A percentile compares a stretch with the other conserved stretches of the same genome.
These are phyloP conservation scores for Plectrocnemia conspersa DNA, from an alignment of 1,140 invertebrate genomes.

Conservation along the genomic window DNA sequence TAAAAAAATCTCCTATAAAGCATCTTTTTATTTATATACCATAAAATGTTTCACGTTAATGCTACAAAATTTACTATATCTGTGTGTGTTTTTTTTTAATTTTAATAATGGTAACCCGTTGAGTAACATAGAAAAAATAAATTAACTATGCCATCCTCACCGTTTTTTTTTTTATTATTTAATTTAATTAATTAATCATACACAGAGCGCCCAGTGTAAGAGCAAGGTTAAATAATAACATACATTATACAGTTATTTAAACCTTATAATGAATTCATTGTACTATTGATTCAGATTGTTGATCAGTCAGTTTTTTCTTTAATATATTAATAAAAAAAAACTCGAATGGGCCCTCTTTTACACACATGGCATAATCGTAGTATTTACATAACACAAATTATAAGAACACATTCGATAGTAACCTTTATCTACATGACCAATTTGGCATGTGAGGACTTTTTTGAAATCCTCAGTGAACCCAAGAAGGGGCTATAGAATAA, in stretches of 20 bases:
- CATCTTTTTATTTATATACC: conserved; percentile 14
- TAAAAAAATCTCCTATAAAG: conserved; percentile 30
- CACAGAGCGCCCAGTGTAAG: conserved; percentile 12
- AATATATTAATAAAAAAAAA: conserved; percentile 11
- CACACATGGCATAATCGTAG: conserved; percentile 20
- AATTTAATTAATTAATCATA: conserved; percentile 2
- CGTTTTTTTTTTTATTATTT: conserved; percentile 11
- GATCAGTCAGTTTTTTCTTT: conserved; percentile 11
- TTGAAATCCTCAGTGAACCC: conserved; percentile 32
- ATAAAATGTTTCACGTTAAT: too few relatives aligned
- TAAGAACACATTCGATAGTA: conserved; percentile 28
- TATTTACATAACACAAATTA: conserved; percentile 20
- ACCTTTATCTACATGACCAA: conserved; percentile 12
- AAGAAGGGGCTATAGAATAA: conserved; percentile 33
- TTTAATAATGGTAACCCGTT: conserved; percentile 34
- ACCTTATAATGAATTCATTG: conserved; percentile 8
- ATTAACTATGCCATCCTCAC: conserved; percentile 12
- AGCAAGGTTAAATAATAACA: too few relatives aligned
- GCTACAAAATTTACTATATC: conserved; percentile 25
- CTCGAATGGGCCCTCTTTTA: too few relatives aligned
- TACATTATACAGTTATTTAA: not conserved
- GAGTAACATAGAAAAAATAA: conserved; percentile 32
- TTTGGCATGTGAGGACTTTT: not conserved
- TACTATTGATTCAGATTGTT: conserved; percentile 16
- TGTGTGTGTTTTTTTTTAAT: conserved; percentile 13